A percentile compares a stretch with the other conserved stretches of the same genome.
Conservation (phyloP, 2,113 vertebrate genomes). For the Eurypyga helias region DNA sequence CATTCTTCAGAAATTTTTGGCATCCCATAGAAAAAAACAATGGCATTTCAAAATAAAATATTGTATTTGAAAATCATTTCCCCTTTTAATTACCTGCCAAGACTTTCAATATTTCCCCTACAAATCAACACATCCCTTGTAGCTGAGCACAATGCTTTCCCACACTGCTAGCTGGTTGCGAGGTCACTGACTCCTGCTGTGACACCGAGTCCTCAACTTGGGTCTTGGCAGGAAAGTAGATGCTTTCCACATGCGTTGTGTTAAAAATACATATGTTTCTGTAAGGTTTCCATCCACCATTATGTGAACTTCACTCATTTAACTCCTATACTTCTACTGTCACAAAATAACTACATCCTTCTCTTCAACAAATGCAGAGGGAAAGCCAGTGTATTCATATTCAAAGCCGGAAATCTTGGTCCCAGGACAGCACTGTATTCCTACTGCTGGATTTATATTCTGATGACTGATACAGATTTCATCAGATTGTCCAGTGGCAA, state of each 20-base stretch:
- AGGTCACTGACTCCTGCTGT: not conserved
- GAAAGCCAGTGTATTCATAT: slow-evolving; percentile 3
- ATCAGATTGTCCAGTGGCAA: slow-evolving; percentile 31
- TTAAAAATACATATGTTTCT: not conserved
- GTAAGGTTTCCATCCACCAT: not conserved
- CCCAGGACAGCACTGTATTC: not conserved
- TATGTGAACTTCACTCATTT: not conserved
- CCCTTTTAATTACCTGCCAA: slow-evolving; percentile 63
- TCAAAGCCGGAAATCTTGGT: slow-evolving; percentile 23
- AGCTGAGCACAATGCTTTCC: slow-evolving; percentile 31
- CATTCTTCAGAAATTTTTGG: slow-evolving; percentile 38
- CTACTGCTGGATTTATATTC: slow-evolving; percentile 1
- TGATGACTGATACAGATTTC: slow-evolving; percentile 27
- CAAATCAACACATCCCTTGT: slow-evolving; percentile 36
- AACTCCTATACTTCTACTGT: not conserved
- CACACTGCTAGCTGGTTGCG: not conserved
- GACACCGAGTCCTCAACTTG: not conserved
- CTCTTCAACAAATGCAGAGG: not conserved
- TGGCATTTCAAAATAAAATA: slow-evolving; percentile 55
- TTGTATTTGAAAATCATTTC: slow-evolving; percentile 52
- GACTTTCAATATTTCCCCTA: slow-evolving; percentile 29
- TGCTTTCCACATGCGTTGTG: not conserved
- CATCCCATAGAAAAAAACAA: slow-evolving; percentile 42
- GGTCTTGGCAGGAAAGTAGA: slow-evolving; percentile 22
- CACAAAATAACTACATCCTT: not conserved